Conservation (phyloP, 2,797 vertebrate genomes). For the Anableps anableps region DNA sequence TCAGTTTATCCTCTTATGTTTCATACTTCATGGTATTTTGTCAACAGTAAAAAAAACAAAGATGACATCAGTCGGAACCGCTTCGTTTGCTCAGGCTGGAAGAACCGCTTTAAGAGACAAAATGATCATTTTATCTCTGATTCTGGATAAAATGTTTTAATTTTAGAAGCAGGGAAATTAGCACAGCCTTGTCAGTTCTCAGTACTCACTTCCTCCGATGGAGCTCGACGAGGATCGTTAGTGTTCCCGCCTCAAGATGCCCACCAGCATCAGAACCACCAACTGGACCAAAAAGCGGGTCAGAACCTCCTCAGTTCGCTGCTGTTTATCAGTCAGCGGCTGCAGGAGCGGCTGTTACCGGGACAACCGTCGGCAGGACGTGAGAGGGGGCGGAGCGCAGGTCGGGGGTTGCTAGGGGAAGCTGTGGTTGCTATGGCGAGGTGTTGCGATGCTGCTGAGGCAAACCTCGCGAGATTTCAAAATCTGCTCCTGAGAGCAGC, state of each 20-base stretch:
- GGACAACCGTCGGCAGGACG: constrained; percentile 64
- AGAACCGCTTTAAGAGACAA: neutral
- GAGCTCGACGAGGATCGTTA: constrained; percentile 1
- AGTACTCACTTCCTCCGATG: constrained; percentile 53
- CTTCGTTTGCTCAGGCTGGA: neutral
- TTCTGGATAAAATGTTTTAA: neutral
- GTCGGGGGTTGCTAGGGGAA: constrained; percentile 78
- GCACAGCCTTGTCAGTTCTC: neutral
- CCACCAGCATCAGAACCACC: neutral
- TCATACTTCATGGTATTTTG: too few relatives aligned
- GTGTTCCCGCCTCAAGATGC: constrained; percentile 22
- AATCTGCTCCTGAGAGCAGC: neutral
- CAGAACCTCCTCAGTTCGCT: neutral
- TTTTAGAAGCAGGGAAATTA: neutral
- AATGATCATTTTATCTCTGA: neutral
- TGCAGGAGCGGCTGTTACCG: constrained; percentile 69
- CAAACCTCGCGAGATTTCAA: constrained; percentile 55
- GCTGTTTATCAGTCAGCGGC: constrained; percentile 43
- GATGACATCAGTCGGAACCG: neutral
- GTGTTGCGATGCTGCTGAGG: constrained; percentile 63
- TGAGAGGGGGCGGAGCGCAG: constrained; percentile 13
- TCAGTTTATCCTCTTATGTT: too few relatives aligned
- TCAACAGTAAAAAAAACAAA: too few relatives aligned
- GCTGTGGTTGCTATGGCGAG: constrained; percentile 76
- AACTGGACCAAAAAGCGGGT: neutral